These are phyloP conservation scores for Polypterus senegalus DNA, from an alignment of 2,113 vertebrate species.

Conservation along the genomic window DNA sequence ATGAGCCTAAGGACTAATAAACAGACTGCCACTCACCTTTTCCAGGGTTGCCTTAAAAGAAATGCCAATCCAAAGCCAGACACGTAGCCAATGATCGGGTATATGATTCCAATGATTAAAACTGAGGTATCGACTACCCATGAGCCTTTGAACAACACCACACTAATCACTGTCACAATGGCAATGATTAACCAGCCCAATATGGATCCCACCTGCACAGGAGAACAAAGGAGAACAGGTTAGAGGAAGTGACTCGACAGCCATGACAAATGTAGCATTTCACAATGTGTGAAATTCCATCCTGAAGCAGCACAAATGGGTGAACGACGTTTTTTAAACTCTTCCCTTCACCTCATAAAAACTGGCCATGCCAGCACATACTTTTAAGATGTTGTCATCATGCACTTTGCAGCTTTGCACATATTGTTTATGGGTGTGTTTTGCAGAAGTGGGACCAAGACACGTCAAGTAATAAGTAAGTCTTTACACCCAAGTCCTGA, in stretches of 20 bases:
- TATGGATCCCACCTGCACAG: slow-evolving; percentile 29
- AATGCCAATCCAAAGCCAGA: slow-evolving; percentile 37
- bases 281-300: too few species aligned
- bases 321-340: too few species aligned
- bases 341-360: too few species aligned
- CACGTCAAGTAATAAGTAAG: too few species aligned
- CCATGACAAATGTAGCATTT: too few species aligned
- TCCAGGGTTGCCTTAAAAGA: slow-evolving; percentile 36
- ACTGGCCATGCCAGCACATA: too few species aligned
- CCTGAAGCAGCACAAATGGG: too few species aligned
- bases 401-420: too few species aligned
- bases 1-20: not conserved
- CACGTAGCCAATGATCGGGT: slow-evolving; percentile 34
- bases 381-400: too few species aligned
- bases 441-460: too few species aligned
- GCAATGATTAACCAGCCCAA: slow-evolving; percentile 31
- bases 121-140: slow-evolving; percentile 33
- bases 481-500: too few species aligned
- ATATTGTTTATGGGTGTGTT: too few species aligned
- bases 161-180: slow-evolving; percentile 24
- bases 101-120: slow-evolving; percentile 36
- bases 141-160: slow-evolving; percentile 28
- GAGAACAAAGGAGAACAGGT: not conserved
- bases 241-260: not conserved
- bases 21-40: slow-evolving; percentile 27